A percentile compares a stretch with the other conserved stretches of the same genome.
Conservation (phyloP, 2,888 invertebrate species). For the Petrolisthes manimaculis region DNA sequence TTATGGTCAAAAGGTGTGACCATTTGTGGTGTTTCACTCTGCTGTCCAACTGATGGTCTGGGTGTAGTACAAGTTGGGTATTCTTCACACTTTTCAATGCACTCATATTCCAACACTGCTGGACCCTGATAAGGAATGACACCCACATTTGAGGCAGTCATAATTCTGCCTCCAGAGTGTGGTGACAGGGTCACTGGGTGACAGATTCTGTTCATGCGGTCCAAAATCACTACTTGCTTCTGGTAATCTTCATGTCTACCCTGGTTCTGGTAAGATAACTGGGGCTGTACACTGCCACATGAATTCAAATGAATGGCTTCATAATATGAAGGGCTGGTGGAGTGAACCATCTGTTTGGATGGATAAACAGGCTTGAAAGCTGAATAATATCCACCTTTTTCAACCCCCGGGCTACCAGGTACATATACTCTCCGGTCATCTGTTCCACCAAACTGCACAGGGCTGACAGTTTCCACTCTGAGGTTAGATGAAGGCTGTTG, state of each 20-base stretch:
- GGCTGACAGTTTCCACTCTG: slow-evolving; percentile 12
- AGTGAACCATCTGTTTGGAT: background rate
- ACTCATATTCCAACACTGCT: background rate
- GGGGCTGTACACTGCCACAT: background rate
- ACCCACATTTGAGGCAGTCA: background rate
- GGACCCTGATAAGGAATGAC: no score
- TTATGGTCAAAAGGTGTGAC: no score
- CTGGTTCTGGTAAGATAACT: no score
- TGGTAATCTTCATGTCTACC: no score
- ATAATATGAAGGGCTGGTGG: background rate
- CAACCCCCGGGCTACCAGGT: background rate
- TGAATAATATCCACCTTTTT: background rate
- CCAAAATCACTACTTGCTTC: no score
- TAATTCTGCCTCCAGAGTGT: no score
- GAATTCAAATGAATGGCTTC: slow-evolving; percentile 6
- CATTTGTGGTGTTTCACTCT: no score
- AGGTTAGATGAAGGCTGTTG: background rate
- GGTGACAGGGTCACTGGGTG: no score
- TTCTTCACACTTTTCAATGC: background rate
- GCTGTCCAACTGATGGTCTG: background rate
- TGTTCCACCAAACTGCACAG: background rate
- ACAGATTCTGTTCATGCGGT: no score
- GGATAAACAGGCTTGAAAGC: background rate
- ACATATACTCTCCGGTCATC: background rate
- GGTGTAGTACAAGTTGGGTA: slow-evolving; percentile 1